Conservation (phyloP, 2,888 invertebrate species). For the Gerris lacustris region DNA sequence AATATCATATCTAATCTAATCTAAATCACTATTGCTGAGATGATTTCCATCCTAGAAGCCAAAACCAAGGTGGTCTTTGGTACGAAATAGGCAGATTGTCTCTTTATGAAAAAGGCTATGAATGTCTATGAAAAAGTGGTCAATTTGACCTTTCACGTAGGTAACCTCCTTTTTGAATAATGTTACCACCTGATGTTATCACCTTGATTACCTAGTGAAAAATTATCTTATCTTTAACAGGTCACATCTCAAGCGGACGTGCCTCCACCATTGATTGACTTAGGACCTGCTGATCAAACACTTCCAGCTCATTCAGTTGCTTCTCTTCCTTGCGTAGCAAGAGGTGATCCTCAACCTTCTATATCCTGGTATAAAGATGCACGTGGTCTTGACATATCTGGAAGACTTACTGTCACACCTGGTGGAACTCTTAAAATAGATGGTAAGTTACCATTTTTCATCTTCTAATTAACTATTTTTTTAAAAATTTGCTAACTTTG, state of each 20-base stretch:
- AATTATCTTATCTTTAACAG: constrained; percentile 34
- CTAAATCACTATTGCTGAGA: no score
- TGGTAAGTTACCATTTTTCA: constrained; percentile 42
- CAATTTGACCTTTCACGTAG: no score
- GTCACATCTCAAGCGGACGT: constrained; percentile 63
- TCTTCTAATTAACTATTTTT: neutral
- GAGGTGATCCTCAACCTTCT: constrained; percentile 54
- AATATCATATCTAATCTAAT: no score
- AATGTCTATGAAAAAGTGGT: no score
- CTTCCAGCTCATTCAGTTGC: constrained; percentile 62
- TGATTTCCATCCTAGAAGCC: no score
- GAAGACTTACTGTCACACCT: constrained; percentile 48
- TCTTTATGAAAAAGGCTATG: no score
- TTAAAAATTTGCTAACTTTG: neutral
- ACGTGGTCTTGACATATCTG: constrained; percentile 41
- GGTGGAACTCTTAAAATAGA: constrained; percentile 64
- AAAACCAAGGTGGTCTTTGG: no score
- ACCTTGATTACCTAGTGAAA: no score
- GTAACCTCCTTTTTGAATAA: no score
- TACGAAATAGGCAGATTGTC: no score
- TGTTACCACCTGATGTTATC: no score
- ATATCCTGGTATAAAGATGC: constrained; percentile 70
- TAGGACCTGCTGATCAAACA: constrained; percentile 70
- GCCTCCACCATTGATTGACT: constrained; percentile 74
- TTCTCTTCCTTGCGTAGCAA: constrained; percentile 65